Evolutionary conservation across 1,140 invertebrate species (phyloP), one percentile per base, ranked within the genome.

Genomic region (Trichogramma pretiosum): DNA sequence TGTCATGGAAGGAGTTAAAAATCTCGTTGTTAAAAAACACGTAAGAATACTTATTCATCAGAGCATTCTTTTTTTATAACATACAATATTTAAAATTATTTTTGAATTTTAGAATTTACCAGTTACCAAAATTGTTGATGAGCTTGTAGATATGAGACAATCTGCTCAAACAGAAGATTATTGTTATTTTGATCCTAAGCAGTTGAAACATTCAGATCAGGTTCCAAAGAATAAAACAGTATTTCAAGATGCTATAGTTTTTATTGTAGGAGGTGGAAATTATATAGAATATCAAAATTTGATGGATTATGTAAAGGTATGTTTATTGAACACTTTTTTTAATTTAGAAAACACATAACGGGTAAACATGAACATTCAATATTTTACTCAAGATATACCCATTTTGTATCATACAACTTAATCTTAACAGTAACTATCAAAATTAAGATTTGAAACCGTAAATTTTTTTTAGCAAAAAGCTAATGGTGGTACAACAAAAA

Each of bases 261-360:
- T 99, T 69, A 77, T 99, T 40, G 88, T 99, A 22, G 96, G 96
- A 41, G 96, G 96, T 48, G 96, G 96, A 23, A 98, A 97, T 76
- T 99, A 99, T 64, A 97, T 98, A 58, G 96, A 99, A 72, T 99
- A 99, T 68, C 94, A 98, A 68, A 99, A 99, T 78, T 76, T 99
- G 28, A 79, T 91, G 24, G 94, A 98, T 67, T 97, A 95, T 67
- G 86, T 85, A 13, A 96, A 91, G 75, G 81, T 84, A 70, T 55
- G 44, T 49, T 21, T 42, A 22, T 21, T 11, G 23, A 42, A 34
- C 33, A n/a, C 14, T n/a, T 33, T 40, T 24, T n/a, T n/a, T n/a
- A n/a, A n/a, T n/a, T 48, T 36, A 46, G 39, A 45, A 33, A 37
- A 46, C 41, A 45, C 26, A 37, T 46, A 4, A 3, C 11, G 38